phyloP scores from a whole-genome alignment of 2,888 invertebrate genomes.

The Sinelater perroti region DNA sequence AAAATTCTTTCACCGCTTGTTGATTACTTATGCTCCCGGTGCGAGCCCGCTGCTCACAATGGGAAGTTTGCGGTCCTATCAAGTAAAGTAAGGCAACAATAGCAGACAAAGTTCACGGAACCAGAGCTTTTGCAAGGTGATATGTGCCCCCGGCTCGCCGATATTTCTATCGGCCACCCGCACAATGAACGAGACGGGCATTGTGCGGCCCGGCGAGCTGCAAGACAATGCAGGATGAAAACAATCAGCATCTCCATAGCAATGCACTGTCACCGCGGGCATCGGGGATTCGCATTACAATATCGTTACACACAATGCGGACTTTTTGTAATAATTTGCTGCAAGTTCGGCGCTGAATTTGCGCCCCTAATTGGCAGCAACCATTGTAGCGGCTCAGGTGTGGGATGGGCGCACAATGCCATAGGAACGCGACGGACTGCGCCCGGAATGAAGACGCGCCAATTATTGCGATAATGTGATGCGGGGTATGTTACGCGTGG shows the following conservation, averaged over 20 bases:
- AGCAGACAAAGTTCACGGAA: slow-evolving; percentile 46
- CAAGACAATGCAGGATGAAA: slow-evolving; percentile 47
- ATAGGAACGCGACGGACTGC: not conserved
- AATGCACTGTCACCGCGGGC: slow-evolving; percentile 48
- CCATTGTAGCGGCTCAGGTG: slow-evolving; percentile 8
- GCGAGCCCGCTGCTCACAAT: slow-evolving; percentile 5
- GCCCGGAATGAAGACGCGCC: not conserved
- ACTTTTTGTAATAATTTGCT: slow-evolving; percentile 41
- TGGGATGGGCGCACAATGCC: slow-evolving; percentile 1
- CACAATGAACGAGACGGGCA: slow-evolving; percentile 46
- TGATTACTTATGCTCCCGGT: slow-evolving; percentile 11
- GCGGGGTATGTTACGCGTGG: too few relatives aligned
- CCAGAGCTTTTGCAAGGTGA: slow-evolving; percentile 45
- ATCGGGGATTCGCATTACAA: slow-evolving; percentile 42
- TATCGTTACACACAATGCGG: slow-evolving; percentile 39
- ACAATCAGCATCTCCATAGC: slow-evolving; percentile 49
- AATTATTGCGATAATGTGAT: slow-evolving; percentile 2
- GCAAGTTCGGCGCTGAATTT: slow-evolving; percentile 27
- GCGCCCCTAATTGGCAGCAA: slow-evolving; percentile 21
- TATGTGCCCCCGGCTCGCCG: slow-evolving; percentile 44
- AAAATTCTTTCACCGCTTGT: slow-evolving; percentile 7
- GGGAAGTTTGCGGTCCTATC: slow-evolving; percentile 18
- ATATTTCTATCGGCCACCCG: slow-evolving; percentile 42
- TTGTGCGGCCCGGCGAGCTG: slow-evolving; percentile 42
- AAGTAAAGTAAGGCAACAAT: slow-evolving; percentile 40